These are phyloP conservation scores for Trichosurus vulpecula DNA, from an alignment of 2,797 vertebrate genomes.

Conservation along the genomic window DNA sequence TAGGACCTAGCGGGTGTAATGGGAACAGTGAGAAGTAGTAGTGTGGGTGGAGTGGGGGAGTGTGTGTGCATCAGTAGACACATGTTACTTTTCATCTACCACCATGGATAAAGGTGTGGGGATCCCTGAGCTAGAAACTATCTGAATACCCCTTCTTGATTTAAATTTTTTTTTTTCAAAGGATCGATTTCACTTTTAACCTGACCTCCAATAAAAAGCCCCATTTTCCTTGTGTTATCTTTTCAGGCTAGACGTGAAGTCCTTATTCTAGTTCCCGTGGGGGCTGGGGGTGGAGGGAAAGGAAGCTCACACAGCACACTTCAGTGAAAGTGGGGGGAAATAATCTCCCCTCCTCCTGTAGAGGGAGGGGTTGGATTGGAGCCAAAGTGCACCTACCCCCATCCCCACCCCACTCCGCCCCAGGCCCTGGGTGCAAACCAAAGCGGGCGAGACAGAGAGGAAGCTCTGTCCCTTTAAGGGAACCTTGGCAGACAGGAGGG, in stretches of 20 bases:
- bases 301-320: constrained; percentile 58
- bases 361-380: constrained; percentile 40
- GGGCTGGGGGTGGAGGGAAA: constrained; percentile 56
- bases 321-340: constrained; percentile 17
- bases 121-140: background rate
- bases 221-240: background rate
- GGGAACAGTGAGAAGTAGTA: background rate
- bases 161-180: background rate
- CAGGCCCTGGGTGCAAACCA: background rate
- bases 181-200: constrained; percentile 54
- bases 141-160: constrained; percentile 7
- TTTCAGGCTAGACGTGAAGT: constrained; percentile 42
- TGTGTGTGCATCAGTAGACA: background rate
- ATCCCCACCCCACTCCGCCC: constrained; percentile 11
- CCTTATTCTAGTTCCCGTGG: constrained; percentile 66
- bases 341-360: background rate
- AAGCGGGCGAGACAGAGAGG: constrained; percentile 4
- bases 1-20: constrained; percentile 34
- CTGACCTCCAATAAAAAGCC: constrained; percentile 11
- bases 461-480: constrained; percentile 67
- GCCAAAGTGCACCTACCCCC: constrained; percentile 36
- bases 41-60: background rate
- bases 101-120: constrained; percentile 40
- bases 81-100: background rate
- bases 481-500: constrained; percentile 37